Percentiles rank a stretch among this genome's conserved stretches.
Conservation (phyloP, 1,140 invertebrate species). For the Coenobita brevimanus region DNA sequence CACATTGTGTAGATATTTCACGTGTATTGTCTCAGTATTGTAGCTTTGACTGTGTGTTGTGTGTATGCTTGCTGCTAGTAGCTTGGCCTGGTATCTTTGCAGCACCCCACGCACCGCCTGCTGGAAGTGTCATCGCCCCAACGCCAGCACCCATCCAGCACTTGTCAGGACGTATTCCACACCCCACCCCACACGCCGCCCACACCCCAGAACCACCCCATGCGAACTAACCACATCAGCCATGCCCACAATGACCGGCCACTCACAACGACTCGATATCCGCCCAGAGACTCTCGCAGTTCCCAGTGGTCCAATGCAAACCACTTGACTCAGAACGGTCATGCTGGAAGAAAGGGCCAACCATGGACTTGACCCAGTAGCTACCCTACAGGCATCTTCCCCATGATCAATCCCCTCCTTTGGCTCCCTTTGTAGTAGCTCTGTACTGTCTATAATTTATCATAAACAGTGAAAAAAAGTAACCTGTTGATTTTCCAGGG, state of each 20-base stretch:
- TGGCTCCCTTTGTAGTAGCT: slow-evolving; percentile 45
- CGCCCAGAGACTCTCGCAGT: slow-evolving; percentile 53
- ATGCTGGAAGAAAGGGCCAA: slow-evolving; percentile 47
- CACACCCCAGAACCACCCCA: slow-evolving; percentile 64
- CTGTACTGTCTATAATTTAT: background rate
- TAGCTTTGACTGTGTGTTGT: background rate
- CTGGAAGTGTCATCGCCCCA: slow-evolving; percentile 59
- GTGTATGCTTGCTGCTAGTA: background rate
- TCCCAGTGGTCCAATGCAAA: slow-evolving; percentile 44
- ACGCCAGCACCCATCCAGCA: slow-evolving; percentile 54
- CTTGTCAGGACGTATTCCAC: slow-evolving; percentile 59
- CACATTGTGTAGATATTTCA: too few species aligned
- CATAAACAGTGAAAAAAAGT: slow-evolving; percentile 21
- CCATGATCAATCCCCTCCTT: background rate
- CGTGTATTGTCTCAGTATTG: too few species aligned
- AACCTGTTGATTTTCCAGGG: slow-evolving; percentile 54
- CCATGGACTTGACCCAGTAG: slow-evolving; percentile 60
- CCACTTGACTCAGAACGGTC: slow-evolving; percentile 58
- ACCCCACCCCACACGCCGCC: slow-evolving; percentile 62
- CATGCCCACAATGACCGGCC: slow-evolving; percentile 62
- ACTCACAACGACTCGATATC: slow-evolving; percentile 61
- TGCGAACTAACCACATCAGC: slow-evolving; percentile 57
- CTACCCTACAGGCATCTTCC: background rate
- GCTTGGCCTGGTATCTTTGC: slow-evolving; percentile 43
- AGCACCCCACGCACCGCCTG: slow-evolving; percentile 62